Conservation (phyloP, 1,140 invertebrate species). For the Cotesia chilonis region DNA sequence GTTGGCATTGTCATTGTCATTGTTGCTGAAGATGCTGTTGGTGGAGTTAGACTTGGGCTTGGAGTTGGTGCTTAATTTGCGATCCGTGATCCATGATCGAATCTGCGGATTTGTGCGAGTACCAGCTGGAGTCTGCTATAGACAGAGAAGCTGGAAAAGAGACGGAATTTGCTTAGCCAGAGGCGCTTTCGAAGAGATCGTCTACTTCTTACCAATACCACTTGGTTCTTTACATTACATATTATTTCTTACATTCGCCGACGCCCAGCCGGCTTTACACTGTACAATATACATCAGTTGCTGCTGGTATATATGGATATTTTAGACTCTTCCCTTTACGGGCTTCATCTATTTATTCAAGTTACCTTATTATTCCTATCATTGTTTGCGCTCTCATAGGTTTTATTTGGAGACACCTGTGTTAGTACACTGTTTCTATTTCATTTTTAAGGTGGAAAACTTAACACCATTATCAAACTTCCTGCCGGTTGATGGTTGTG, state of each 20-base stretch:
- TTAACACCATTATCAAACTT: slow-evolving; percentile 25
- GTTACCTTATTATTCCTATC: neutral
- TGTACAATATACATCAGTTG: slow-evolving; percentile 32
- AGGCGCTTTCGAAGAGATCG: slow-evolving; percentile 50
- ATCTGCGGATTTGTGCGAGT: too few species aligned
- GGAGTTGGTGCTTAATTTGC: too few species aligned
- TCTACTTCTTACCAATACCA: slow-evolving; percentile 45
- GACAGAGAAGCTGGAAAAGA: neutral
- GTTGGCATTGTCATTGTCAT: too few species aligned
- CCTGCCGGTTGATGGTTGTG: too few species aligned
- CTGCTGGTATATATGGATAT: neutral
- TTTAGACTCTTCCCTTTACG: slow-evolving; percentile 6
- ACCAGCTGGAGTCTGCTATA: too few species aligned
- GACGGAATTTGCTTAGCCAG: slow-evolving; percentile 46
- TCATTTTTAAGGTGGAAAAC: slow-evolving; percentile 33
- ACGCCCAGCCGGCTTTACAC: slow-evolving; percentile 63
- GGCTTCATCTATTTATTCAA: neutral
- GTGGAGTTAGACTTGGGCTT: too few species aligned
- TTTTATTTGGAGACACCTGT: slow-evolving; percentile 33
- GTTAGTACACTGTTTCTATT: slow-evolving; percentile 2
- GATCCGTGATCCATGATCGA: too few species aligned
- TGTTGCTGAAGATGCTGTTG: too few species aligned
- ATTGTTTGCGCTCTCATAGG: slow-evolving; percentile 18
- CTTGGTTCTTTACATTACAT: too few species aligned
- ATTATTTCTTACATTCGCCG: slow-evolving; percentile 42